phyloP scores from a whole-genome alignment of 2,888 invertebrate species.

The Rhodophaea formosa region DNA sequence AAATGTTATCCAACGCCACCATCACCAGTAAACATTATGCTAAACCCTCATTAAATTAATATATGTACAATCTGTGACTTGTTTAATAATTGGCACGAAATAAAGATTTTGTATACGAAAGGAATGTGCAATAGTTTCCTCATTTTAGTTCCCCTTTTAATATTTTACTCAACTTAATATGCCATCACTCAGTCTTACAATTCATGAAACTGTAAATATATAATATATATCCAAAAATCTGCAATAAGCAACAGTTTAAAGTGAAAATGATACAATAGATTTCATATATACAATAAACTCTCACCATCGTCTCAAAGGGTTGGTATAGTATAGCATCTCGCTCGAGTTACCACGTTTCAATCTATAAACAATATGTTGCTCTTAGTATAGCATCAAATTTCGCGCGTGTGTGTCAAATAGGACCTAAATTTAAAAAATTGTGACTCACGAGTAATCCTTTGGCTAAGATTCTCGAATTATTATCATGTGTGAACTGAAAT shows the following conservation, averaged over 20 bases:
- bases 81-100: slow-evolving; percentile 19
- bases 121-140: slow-evolving; percentile 51
- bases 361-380: background rate
- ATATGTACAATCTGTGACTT: background rate
- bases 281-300: slow-evolving; percentile 47
- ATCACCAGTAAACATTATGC: too few relatives aligned
- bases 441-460: too few relatives aligned
- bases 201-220: slow-evolving; percentile 58
- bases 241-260: slow-evolving; percentile 53
- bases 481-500: too few relatives aligned
- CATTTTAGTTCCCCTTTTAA: slow-evolving; percentile 34
- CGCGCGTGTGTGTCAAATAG: background rate
- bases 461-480: too few relatives aligned
- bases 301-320: slow-evolving; percentile 28
- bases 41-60: too few relatives aligned
- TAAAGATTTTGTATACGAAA: slow-evolving; percentile 21
- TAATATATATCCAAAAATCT: slow-evolving; percentile 50
- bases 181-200: slow-evolving; percentile 73
- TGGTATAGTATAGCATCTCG: background rate
- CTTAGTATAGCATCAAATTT: background rate
- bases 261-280: slow-evolving; percentile 48
- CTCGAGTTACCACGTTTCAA: slow-evolving; percentile 18
- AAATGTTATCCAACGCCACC: too few relatives aligned
- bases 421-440: too few relatives aligned
- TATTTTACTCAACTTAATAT: slow-evolving; percentile 50